phyloP scores from a whole-genome alignment of 64 coral and sea anemone species.

The Platygyra sinensis region DNA sequence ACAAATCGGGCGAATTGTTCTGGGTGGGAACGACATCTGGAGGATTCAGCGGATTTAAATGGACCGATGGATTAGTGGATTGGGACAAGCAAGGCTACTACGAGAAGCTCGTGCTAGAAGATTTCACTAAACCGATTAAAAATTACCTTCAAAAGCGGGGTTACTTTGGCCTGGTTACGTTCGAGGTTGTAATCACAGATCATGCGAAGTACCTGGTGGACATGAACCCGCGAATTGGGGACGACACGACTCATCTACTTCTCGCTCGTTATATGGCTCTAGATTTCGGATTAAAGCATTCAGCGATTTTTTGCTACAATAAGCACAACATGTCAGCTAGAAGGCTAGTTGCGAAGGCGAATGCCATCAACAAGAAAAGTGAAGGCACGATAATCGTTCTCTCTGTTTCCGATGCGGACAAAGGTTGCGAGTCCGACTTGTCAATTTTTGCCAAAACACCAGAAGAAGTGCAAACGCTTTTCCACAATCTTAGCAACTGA shows the following conservation, averaged over 20 bases:
- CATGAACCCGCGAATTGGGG: constrained; percentile 51
- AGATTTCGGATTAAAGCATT: constrained; percentile 20
- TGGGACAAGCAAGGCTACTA: constrained; percentile 33
- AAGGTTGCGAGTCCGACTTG: constrained; percentile 23
- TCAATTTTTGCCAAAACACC: constrained; percentile 45
- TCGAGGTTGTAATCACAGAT: constrained; percentile 38
- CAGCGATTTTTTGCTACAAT: constrained; percentile 3
- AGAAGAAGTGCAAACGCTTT: constrained; percentile 38
- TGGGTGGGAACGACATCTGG: constrained; percentile 41
- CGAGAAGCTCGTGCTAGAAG: constrained; percentile 31
- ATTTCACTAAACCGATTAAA: constrained; percentile 48
- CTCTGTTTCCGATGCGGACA: neutral
- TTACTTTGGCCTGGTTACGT: constrained; percentile 57
- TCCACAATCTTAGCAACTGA: constrained; percentile 3
- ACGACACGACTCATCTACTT: constrained; percentile 44
- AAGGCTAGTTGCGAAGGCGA: constrained; percentile 28
- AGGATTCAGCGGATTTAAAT: constrained; percentile 5
- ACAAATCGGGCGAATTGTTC: constrained; percentile 9
- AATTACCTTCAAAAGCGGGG: constrained; percentile 32
- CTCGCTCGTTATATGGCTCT: constrained; percentile 23
- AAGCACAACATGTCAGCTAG: neutral
- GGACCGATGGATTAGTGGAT: constrained; percentile 19
- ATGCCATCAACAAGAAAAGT: constrained; percentile 11
- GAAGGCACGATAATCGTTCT: neutral
- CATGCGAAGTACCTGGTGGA: constrained; percentile 46